phyloP scores from a whole-genome alignment of 2,113 vertebrate genomes.

The Triplophysa dalaica region DNA sequence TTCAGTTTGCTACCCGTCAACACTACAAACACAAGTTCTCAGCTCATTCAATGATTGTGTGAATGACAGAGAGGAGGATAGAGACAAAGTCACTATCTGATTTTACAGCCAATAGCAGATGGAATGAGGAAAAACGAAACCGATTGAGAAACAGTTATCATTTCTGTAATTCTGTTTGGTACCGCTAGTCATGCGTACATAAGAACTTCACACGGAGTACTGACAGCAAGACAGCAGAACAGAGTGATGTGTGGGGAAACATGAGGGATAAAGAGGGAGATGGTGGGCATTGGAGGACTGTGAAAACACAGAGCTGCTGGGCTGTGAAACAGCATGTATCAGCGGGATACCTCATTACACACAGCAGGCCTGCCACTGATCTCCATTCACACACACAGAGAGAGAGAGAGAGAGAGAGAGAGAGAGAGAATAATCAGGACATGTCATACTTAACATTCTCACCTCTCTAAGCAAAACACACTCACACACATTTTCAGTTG shows the following conservation, averaged over 20 bases:
- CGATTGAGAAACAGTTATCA: background rate
- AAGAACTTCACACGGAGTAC: background rate
- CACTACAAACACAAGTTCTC: too few species aligned
- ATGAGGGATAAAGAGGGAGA: constrained; percentile 44
- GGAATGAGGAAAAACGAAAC: background rate
- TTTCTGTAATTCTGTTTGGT: background rate
- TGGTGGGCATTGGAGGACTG: constrained; percentile 49
- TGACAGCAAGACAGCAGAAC: background rate
- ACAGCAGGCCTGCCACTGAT: constrained; percentile 71
- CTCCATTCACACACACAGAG: constrained; percentile 66
- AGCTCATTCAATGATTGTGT: too few species aligned
- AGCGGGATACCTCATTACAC: constrained; percentile 77
- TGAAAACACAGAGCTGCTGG: constrained; percentile 54
- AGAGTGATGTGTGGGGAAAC: background rate
- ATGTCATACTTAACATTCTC: constrained; percentile 46
- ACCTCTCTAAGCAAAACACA: constrained; percentile 8
- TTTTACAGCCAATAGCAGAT: too few species aligned
- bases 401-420: background rate
- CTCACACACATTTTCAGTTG: background rate
- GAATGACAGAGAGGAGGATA: too few species aligned
- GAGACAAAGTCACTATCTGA: too few species aligned
- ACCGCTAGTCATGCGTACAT: background rate
- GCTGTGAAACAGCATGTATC: constrained; percentile 63
- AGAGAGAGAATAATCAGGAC: constrained; percentile 12
- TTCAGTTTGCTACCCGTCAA: too few species aligned